Percentiles rank a stretch among this genome's conserved stretches.
phyloP scores from a whole-genome alignment of 1,140 invertebrate species.

The Hydropsyche tenuis region DNA sequence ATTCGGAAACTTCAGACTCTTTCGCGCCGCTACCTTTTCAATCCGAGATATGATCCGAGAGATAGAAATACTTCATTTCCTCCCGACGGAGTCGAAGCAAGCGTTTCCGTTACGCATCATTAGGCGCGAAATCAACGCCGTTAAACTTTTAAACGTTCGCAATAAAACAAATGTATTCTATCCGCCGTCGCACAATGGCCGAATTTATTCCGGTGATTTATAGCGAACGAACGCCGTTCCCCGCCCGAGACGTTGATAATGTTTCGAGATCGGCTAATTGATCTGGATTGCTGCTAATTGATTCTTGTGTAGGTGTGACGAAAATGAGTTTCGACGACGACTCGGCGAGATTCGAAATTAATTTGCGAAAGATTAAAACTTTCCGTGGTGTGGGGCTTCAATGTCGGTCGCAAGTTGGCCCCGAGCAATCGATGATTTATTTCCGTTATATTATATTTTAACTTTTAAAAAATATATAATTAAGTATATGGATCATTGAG shows the following conservation, averaged over 20 bases:
- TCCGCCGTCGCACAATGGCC: slow-evolving; percentile 3
- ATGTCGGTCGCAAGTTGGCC: too few relatives aligned
- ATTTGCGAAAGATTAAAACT: too few relatives aligned
- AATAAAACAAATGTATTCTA: slow-evolving; percentile 34
- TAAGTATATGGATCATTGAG: too few relatives aligned
- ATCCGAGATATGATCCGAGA: slow-evolving; percentile 11
- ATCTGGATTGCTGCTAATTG: neutral
- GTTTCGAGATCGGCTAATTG: slow-evolving; percentile 2
- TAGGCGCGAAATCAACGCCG: slow-evolving; percentile 35
- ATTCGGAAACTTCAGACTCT: neutral
- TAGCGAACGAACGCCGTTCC: too few relatives aligned
- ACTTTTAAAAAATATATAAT: too few relatives aligned
- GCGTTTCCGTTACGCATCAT: slow-evolving; percentile 31
- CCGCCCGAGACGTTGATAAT: too few relatives aligned
- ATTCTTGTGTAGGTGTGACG: too few relatives aligned
- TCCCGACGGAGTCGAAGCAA: slow-evolving; percentile 17
- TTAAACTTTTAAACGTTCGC: slow-evolving; percentile 39
- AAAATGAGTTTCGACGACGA: too few relatives aligned
- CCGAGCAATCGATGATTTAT: too few relatives aligned
- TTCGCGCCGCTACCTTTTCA: neutral
- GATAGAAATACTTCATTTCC: slow-evolving; percentile 36
- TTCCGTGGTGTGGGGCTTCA: too few relatives aligned
- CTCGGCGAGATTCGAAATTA: too few relatives aligned
- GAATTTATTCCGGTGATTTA: slow-evolving; percentile 26
- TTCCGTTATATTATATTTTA: too few relatives aligned